Evolutionary conservation across 2,113 vertebrate genomes (phyloP).

Genomic region (Heterotis niloticus): DNA sequence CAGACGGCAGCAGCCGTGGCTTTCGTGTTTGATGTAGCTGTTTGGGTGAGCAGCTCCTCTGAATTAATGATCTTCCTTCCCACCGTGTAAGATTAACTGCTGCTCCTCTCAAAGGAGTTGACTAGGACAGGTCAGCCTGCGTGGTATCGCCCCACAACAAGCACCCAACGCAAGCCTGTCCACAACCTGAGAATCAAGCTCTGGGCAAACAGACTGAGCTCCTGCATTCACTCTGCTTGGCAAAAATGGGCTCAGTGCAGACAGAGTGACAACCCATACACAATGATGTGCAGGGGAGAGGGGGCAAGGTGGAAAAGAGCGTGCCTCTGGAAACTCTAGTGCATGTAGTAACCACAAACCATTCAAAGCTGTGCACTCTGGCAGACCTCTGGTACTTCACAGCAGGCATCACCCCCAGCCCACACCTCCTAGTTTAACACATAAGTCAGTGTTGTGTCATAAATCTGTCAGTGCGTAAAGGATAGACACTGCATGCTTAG

Average conservation of each 20-base stretch:
- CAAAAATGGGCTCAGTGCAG: too few species aligned
- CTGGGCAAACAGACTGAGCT: background rate
- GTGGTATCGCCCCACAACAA: background rate
- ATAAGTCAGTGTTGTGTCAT: too few species aligned
- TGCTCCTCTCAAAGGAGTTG: background rate
- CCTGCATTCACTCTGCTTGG: too few species aligned
- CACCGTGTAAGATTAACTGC: background rate
- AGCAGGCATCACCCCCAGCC: background rate
- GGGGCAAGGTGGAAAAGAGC: too few species aligned
- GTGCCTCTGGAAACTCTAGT: slow-evolving; percentile 26
- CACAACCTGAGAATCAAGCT: background rate
- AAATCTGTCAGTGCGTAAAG: too few species aligned
- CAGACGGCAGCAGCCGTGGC: background rate
- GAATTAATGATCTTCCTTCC: background rate
- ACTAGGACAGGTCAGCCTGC: background rate
- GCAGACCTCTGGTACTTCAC: slow-evolving; percentile 28
- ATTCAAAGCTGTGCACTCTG: slow-evolving; percentile 30
- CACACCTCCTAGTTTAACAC: background rate
- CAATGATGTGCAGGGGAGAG: too few species aligned
- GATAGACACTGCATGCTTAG: background rate
- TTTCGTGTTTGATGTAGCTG: background rate
- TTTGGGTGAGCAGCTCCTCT: background rate
- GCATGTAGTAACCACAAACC: slow-evolving; percentile 28
- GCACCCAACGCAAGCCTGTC: background rate
- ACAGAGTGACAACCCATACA: too few species aligned